Evolutionary conservation across 1,140 invertebrate species (phyloP), one percentile per base, ranked within the genome.

Genomic region (Heterodera schachtii): DNA sequence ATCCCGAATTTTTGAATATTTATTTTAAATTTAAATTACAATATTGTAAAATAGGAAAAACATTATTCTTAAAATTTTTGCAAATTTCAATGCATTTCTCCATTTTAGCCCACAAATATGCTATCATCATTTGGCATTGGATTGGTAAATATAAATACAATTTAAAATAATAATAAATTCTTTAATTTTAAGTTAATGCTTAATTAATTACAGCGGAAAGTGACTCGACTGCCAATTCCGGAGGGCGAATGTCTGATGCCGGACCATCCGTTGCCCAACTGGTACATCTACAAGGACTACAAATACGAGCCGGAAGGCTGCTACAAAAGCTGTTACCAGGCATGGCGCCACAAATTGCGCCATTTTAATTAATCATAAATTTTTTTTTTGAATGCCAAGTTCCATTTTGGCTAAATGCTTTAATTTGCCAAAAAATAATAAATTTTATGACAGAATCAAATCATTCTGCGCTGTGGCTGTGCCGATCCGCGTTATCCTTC

Each of bases 221-320:
- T 89, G 8, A 87, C 87, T 49, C 86, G 88, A 57, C 67, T 89
- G 3, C 64, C 81, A 1, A 46, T 78, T 46, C 83, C 84, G 31
- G 21, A 77, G 74, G 86, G 85, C 5, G 86, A 86, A 44, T 89
- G 88, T 75, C 84, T 89, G 31, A 64, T 64, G 73, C 46, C 74
- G n/a, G 52, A 85, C 13, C 80, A 81, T 52, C 81, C 79, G 60
- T 13, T 84, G 19, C 82, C 87, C 1, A n/a, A 41, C 31, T 52
- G 80, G 11, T 87, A 85, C 78, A 89, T 89, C 64, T 89, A 89
- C 66, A 79, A 81, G 66, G 82, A 85, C 19, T 89, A 86, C 57
- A 85, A 89, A 71, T 89, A 89, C 79, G 88, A 89, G 70, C 88
- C 88, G 13, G 88, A 89, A 82, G 89, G 88, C 64, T 90, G 89